Evolutionary conservation across 2,797 vertebrate species (phyloP), one percentile per base, ranked within the genome.

Genomic region (Octomys mimax): DNA sequence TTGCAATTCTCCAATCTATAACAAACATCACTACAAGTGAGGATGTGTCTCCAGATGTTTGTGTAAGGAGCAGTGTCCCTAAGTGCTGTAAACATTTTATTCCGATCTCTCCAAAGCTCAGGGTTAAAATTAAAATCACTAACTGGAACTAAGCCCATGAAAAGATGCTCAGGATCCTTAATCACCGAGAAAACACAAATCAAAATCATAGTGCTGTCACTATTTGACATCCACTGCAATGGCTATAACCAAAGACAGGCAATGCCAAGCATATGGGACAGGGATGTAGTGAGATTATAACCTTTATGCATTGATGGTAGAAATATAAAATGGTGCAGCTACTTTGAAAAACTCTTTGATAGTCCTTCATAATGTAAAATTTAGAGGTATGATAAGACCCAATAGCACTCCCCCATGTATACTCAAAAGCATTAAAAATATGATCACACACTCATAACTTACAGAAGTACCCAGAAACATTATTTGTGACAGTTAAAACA

Each of bases 61-160:
- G 96, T 92, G 98, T 99, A 98, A 98, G 98, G 95, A 91, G 46
- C 85, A n/a, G 0, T 81, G 82, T 82, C 49, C 6, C 28, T 94
- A 61, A 82, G 36, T 90, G 94, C 90, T 81, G 26, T 73, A 36
- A 42, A 46, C 73, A 79, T 78, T 83, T 95, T 33, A 57, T 87
- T 93, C 14, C 57, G 9, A 87, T 93, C n/a, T 94, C 77, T 92
- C 14, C 57, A 16, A 90, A 71, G 57, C 71, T 89, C 68, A 89
- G 36, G 8, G 11, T 92, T 86, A 91, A 92, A 86, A 57, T 94
- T 90, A 84, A 95, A 94, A 91, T 81, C 49, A 78, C 31, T 61
- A 78, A 39, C 24, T 92, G 96, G 61, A 95, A 84, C 78, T 89
- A 92, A 91, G 62, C n/a, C 59, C 39, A 24, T 93, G 59, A 90